phyloP scores from a whole-genome alignment of 1,140 invertebrate genomes.

The Neotoxoptera formosana region DNA sequence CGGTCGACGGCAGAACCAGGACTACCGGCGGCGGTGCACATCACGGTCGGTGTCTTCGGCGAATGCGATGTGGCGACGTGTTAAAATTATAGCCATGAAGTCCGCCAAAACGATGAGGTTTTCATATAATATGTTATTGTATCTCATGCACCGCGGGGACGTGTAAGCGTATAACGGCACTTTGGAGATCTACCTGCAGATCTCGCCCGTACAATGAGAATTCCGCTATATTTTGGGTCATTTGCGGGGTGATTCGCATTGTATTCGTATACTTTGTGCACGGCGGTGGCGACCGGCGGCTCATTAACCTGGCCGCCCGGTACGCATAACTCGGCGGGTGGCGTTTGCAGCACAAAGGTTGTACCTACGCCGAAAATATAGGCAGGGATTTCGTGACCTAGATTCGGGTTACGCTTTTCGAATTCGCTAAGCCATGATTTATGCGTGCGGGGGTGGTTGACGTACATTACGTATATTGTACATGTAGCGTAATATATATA shows the following conservation, averaged over 20 bases:
- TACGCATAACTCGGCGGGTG: constrained; percentile 14
- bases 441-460: neutral
- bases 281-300: neutral
- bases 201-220: neutral
- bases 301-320: constrained; percentile 41
- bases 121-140: neutral
- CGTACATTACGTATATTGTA: no score
- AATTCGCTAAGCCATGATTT: neutral
- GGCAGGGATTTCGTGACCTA: neutral
- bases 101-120: neutral
- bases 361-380: neutral
- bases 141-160: no score
- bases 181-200: neutral
- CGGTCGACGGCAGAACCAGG: neutral
- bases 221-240: constrained; percentile 54
- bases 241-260: constrained; percentile 25
- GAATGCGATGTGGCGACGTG: neutral
- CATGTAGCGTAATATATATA: no score
- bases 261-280: neutral
- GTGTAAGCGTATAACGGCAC: neutral
- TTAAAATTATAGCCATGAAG: neutral
- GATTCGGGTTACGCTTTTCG: constrained; percentile 18
- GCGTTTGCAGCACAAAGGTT: constrained; percentile 25
- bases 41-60: neutral
- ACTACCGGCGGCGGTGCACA: neutral